Evolutionary conservation across 2,888 invertebrate genomes (phyloP).

Genomic region (Biston betularia): DNA sequence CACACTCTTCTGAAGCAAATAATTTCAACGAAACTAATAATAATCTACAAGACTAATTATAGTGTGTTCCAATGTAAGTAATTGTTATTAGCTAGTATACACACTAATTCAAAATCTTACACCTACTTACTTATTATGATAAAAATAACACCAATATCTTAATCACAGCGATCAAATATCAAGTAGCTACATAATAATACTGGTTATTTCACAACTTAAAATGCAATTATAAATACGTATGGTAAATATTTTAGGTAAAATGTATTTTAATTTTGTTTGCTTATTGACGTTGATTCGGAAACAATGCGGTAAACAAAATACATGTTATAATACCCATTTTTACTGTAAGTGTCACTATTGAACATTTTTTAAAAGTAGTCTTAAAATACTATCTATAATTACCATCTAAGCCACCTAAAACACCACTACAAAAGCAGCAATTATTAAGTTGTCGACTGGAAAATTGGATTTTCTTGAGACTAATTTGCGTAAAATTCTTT

Average conservation of each 20-base stretch:
- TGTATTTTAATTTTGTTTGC: not conserved
- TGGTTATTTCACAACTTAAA: conserved; percentile 18
- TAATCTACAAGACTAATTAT: too few species aligned
- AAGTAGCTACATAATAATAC: conserved; percentile 20
- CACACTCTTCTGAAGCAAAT: too few species aligned
- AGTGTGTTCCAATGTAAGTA: too few species aligned
- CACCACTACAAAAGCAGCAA: not conserved
- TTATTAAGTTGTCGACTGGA: not conserved
- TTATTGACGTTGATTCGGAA: not conserved
- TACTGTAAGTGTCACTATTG: too few species aligned
- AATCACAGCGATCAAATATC: conserved; percentile 4
- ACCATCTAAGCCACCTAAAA: not conserved
- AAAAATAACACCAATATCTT: conserved; percentile 4
- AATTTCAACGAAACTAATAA: too few species aligned
- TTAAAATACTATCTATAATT: not conserved
- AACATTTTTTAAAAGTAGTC: too few species aligned
- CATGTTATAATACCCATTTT: too few species aligned
- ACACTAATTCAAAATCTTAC: not conserved
- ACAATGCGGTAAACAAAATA: not conserved
- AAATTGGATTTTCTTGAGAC: not conserved
- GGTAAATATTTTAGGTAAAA: too few species aligned
- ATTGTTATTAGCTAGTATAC: not conserved
- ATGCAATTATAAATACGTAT: conserved; percentile 5
- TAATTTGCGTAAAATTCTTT: not conserved
- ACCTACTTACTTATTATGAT: not conserved